phyloP scores from a whole-genome alignment of 2,113 vertebrate genomes.

The Peromyscus californicus region DNA sequence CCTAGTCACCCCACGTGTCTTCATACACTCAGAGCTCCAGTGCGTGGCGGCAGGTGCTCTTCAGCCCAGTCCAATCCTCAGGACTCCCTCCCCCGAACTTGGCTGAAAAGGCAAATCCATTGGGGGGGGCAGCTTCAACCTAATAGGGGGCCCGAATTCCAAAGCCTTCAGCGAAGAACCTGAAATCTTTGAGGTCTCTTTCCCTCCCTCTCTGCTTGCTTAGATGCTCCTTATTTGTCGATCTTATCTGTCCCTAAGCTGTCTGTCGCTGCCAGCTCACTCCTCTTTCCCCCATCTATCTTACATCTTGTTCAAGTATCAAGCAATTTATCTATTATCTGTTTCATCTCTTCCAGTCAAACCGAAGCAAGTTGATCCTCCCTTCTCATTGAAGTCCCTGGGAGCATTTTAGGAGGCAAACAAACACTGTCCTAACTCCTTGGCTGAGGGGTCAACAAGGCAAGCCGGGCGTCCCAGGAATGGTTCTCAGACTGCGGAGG shows the following conservation, averaged over 20 bases:
- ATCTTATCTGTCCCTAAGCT: conserved; percentile 60
- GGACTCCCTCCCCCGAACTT: not conserved
- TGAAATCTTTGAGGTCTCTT: not conserved
- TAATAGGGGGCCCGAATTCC: not conserved
- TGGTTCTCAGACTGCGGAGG: conserved; percentile 87
- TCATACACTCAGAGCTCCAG: not conserved
- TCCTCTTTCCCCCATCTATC: conserved; percentile 69
- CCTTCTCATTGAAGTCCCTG: conserved; percentile 58
- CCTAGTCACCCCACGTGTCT: conserved; percentile 26
- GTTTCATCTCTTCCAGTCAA: conserved; percentile 55
- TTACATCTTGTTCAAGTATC: conserved; percentile 65
- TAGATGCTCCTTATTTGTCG: conserved; percentile 24
- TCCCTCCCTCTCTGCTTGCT: not conserved
- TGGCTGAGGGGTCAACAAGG: conserved; percentile 85
- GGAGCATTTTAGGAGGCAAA: conserved; percentile 83
- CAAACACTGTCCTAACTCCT: conserved; percentile 86
- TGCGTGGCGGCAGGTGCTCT: not conserved
- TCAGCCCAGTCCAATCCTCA: not conserved
- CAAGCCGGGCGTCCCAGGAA: conserved; percentile 86
- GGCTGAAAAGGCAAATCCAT: conserved; percentile 5
- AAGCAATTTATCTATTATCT: conserved; percentile 71
- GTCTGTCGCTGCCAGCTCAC: not conserved
- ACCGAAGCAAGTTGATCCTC: conserved; percentile 70
- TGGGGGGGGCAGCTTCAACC: conserved; percentile 25
- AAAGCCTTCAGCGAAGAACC: conserved; percentile 42